Percentiles rank a stretch among this genome's conserved stretches.
Conservation (phyloP, 2,113 vertebrate genomes). For the Nestor notabilis region DNA sequence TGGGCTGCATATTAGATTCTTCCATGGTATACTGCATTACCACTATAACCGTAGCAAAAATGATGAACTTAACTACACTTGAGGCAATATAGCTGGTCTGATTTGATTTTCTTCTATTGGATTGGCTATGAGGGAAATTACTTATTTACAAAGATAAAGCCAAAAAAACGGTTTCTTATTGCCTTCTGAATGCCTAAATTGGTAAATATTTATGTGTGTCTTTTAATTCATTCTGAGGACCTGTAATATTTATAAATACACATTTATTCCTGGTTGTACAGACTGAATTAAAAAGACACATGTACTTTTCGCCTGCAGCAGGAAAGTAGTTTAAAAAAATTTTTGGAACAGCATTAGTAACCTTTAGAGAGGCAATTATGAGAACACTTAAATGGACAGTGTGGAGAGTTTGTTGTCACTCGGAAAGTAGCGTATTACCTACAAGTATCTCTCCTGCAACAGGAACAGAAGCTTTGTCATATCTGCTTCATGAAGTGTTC, state of each 20-base stretch:
- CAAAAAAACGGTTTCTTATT: constrained; percentile 78
- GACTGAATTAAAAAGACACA: constrained; percentile 33
- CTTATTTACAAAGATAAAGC: constrained; percentile 83
- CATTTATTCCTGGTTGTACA: constrained; percentile 21
- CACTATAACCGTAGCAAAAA: constrained; percentile 85
- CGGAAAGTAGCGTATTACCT: constrained; percentile 31
- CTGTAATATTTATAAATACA: constrained; percentile 52
- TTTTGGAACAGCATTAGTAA: constrained; percentile 65
- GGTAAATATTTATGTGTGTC: constrained; percentile 73
- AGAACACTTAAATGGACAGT: constrained; percentile 63
- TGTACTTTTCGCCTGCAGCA: constrained; percentile 48
- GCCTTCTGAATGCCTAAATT: constrained; percentile 71
- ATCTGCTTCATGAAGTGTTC: not conserved
- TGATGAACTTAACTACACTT: constrained; percentile 85
- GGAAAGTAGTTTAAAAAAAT: constrained; percentile 65
- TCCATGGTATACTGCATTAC: constrained; percentile 84
- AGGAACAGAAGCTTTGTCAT: not conserved
- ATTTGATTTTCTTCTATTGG: constrained; percentile 82
- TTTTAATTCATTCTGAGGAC: constrained; percentile 74
- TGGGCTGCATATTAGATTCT: constrained; percentile 87
- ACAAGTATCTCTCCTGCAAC: not conserved
- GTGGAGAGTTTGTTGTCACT: constrained; percentile 58
- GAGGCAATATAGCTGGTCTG: constrained; percentile 80
- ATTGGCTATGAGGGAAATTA: constrained; percentile 76
- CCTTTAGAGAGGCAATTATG: constrained; percentile 70